Evolutionary conservation across 2,888 invertebrate genomes (phyloP).

Genomic region (Drosophila pegasa): DNA sequence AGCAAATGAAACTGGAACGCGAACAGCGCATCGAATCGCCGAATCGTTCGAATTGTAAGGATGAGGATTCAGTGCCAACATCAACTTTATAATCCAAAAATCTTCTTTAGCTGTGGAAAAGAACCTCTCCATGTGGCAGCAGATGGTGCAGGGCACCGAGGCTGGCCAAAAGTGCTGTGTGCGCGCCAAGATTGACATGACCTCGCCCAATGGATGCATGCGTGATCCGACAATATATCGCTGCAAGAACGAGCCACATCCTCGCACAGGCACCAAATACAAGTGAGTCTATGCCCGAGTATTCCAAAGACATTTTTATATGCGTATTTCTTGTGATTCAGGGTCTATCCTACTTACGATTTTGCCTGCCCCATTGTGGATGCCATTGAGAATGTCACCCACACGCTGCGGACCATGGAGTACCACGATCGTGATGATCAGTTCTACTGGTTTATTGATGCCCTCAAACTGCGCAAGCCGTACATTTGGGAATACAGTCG

Average conservation of each 20-base stretch:
- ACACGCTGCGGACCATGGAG: constrained; percentile 98
- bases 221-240: constrained; percentile 99
- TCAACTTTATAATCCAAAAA: neutral
- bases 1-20: constrained; percentile 97
- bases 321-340: constrained; percentile 80
- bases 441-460: constrained; percentile 98
- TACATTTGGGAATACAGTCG: constrained; percentile 98
- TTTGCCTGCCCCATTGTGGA: constrained; percentile 99
- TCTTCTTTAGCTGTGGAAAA: constrained; percentile 89
- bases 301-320: neutral
- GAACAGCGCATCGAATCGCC: constrained; percentile 94
- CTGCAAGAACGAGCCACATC: constrained; percentile 98
- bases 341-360: constrained; percentile 99
- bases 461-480: constrained; percentile 93
- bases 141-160: constrained; percentile 95
- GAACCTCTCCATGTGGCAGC: constrained; percentile 95
- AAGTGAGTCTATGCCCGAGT: no score
- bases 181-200: constrained; percentile 98
- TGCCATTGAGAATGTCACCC: constrained; percentile 98
- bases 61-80: neutral
- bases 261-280: constrained; percentile 96
- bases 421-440: constrained; percentile 99
- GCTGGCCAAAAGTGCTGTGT: constrained; percentile 96
- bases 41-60: constrained; percentile 93
- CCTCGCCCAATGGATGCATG: constrained; percentile 97